Base-by-base conservation (phyloP, 1,140 invertebrate species). In the Riptortus pedestris region DNA sequence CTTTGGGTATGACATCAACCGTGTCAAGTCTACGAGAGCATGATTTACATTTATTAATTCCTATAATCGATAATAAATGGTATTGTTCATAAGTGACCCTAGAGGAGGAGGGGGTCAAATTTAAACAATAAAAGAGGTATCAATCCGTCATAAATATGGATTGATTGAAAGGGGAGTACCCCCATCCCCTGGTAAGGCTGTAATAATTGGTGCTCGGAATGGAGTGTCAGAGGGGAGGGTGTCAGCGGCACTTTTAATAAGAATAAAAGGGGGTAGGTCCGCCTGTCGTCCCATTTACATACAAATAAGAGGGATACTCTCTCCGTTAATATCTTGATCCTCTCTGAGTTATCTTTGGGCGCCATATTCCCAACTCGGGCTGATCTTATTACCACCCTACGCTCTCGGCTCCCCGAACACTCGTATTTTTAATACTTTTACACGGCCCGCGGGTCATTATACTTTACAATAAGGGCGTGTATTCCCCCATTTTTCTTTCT, bases 401-500 rank as follows among this genome's bases (percentile, higher is more conserved):
- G n/a, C 4, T 22, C 3, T 65, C 18, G 1, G 24, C 18, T 27
- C 57, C 57, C 57, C 18, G n/a, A 31, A 33, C 28, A 31, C 28
- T 29, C 29, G 60, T 55, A 43, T 61, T 62, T 62, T 65, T 65
- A 65, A 65, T 62, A 65, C 64, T 62, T 62, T 65, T 65, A 65
- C 64, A 65, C 64, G 31, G 60, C 51, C 51, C 20, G 20, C 2
- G 24, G 58, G 64, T 65, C 64, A 65, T 65, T 65, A 65, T 61
- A 65, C 64, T 65, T 65, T 65, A 65, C 64, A 65, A 65, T 65
- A 65, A 65, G 64, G 38, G 51, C 64, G 47, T 65, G 64, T 65
- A 65, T 62, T n/a, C 55, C 64, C 48, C 59, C 38, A 62, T 65
- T 65, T 65, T 61, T 60, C 64, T 48, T 60, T 51, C 60, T 65